Percentiles rank a stretch among this genome's conserved stretches.
Evolutionary conservation across 1,140 invertebrate species (phyloP).

Genomic region (Papilio xuthus): DNA sequence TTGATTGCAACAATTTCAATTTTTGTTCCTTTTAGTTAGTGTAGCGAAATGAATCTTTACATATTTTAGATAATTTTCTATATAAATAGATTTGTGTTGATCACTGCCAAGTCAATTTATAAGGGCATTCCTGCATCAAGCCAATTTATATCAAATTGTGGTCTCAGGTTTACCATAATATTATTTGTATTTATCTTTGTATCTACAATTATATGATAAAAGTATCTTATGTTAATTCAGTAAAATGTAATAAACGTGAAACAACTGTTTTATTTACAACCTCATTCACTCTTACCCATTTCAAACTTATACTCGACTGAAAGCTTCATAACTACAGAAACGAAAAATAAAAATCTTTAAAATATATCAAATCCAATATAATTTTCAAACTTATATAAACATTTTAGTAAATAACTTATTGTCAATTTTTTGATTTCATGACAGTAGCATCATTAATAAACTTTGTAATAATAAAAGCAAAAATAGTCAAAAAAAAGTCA

Average conservation of each 20-base stretch:
- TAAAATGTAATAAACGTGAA: constrained; percentile 65
- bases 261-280: constrained; percentile 50
- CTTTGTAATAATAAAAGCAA: constrained; percentile 20
- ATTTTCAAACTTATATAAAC: constrained; percentile 27
- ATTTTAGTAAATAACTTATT: constrained; percentile 51
- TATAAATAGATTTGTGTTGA: constrained; percentile 34
- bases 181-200: constrained; percentile 75
- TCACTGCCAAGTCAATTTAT: constrained; percentile 73
- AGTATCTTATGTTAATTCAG: constrained; percentile 74
- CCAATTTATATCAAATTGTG: constrained; percentile 67
- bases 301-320: background rate
- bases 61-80: constrained; percentile 32
- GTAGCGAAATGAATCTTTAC: constrained; percentile 59
- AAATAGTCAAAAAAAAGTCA: constrained; percentile 16
- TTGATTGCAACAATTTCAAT: constrained; percentile 56
- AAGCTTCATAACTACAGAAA: background rate
- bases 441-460: constrained; percentile 20
- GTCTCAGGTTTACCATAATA: constrained; percentile 77
- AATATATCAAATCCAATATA: constrained; percentile 28
- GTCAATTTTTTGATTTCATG: constrained; percentile 41
- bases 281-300: background rate
- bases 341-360: constrained; percentile 15
- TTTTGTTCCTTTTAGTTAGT: constrained; percentile 72
- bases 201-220: constrained; percentile 71
- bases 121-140: constrained; percentile 68